Base-by-base conservation (phyloP, 2,888 invertebrate genomes). In the Cheilosia urbana region DNA sequence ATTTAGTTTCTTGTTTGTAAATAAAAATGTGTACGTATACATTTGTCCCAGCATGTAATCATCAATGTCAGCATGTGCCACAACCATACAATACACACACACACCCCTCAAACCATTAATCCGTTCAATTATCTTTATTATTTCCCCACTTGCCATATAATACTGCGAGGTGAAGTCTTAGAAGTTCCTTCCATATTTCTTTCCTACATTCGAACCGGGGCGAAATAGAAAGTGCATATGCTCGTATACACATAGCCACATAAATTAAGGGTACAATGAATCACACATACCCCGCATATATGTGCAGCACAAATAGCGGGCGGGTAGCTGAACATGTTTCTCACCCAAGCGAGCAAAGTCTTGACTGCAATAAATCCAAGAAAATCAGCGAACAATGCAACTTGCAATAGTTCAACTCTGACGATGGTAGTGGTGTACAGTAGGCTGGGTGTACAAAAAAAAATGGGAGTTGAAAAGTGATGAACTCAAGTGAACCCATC, bases 401-500 rank as follows among this genome's bases (percentile, higher is more conserved):
- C 60, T 73, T 83, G 82, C 77, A 53, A 82, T 82, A 72, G 65
- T 78, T 78, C 30, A 72, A 60, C 65, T 71, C 66, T 69, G 49
- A 40, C 65, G 42, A 2, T 68, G 37, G 57, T 49, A 34, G 57
- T 51, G 34, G 45, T 57, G 65, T 40, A 7, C 40, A 13, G 30
- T 42, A 60, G 53, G 30, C 27, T 11, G 47, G 49, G 58, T 40
- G 47, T 11, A 49, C n/a, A n/a, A n/a, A 27, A 24, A 24, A 51
- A 42, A 27, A 72, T 49, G 73, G 60, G 55, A 83, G 78, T 83
- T 83, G 68, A 83, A 60, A 83, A 73, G 68, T 65, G 72, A 63
- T 83, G 83, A 83, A 83, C 83, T 83, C 72, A 63, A 68, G 55
- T 83, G 72, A 83, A 83, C 83, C 68, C 77, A 66, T 73, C 45